phyloP scores from a whole-genome alignment of 2,888 invertebrate species.

The Tetheella fluctuosa region DNA sequence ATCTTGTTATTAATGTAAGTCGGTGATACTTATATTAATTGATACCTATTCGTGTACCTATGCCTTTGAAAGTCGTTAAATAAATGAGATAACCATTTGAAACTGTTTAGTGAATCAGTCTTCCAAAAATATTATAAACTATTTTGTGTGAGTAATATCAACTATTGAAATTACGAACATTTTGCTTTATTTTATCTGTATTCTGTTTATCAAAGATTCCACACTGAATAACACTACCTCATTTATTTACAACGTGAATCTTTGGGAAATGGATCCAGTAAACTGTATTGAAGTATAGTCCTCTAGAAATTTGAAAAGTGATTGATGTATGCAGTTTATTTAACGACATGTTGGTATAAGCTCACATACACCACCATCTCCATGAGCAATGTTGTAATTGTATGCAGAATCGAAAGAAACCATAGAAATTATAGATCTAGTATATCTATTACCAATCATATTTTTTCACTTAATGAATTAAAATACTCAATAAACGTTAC shows the following conservation, averaged over 20 bases:
- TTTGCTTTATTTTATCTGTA: background rate
- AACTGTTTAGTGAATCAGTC: background rate
- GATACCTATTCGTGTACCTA: background rate
- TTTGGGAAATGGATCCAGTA: background rate
- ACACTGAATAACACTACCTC: conserved; percentile 35
- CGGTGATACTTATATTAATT: background rate
- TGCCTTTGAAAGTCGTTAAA: background rate
- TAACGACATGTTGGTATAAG: background rate
- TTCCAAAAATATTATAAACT: background rate
- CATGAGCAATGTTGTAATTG: background rate
- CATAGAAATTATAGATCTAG: background rate
- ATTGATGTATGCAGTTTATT: background rate
- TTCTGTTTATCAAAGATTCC: conserved; percentile 25
- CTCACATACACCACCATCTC: background rate
- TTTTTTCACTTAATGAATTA: background rate
- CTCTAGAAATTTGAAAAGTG: background rate
- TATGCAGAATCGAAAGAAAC: background rate
- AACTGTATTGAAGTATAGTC: background rate
- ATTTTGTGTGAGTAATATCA: background rate
- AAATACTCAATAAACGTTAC: background rate
- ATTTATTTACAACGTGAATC: conserved; percentile 28
- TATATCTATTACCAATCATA: background rate
- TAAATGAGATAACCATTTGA: background rate
- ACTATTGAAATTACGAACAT: background rate
- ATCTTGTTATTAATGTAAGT: background rate